These are phyloP conservation scores for Craseonycteris thonglongyai DNA, from an alignment of 2,113 vertebrate species.

Conservation along the genomic window DNA sequence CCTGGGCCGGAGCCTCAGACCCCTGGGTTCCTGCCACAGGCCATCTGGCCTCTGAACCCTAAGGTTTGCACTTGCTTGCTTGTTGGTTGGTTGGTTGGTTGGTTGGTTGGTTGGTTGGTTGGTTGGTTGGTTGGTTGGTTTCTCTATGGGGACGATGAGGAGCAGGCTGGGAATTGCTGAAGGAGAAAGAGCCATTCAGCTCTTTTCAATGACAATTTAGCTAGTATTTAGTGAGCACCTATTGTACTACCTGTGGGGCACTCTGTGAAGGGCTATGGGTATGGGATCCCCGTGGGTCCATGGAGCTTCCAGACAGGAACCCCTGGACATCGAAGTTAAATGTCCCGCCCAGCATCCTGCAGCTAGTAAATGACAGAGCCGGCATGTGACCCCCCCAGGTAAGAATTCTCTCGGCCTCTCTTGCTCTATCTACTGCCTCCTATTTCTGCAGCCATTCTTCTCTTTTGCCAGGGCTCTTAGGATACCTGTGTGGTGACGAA, in stretches of 20 bases:
- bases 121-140: too few relatives aligned
- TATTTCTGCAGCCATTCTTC: not conserved
- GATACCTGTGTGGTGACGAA: not conserved
- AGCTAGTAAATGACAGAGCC: not conserved
- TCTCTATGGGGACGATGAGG: not conserved
- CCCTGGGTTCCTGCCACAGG: not conserved
- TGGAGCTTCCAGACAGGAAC: not conserved
- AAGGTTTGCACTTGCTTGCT: too few relatives aligned
- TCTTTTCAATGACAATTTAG: not conserved
- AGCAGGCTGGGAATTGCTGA: not conserved
- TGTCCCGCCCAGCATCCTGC: accelerated
- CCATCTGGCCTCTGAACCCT: not conserved
- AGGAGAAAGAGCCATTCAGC: not conserved
- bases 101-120: too few relatives aligned
- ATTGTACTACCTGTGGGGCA: not conserved
- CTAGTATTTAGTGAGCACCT: not conserved
- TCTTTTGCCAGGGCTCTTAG: not conserved
- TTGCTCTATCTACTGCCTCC: accelerated
- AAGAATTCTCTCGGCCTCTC: not conserved
- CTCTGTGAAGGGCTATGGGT: too few relatives aligned
- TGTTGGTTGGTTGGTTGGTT: too few relatives aligned
- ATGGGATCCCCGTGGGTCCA: accelerated
- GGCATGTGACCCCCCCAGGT: not conserved
- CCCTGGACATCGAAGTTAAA: accelerated
- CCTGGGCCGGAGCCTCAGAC: too few relatives aligned